Percentiles rank a stretch among this genome's conserved stretches.
These are phyloP conservation scores for Ectobius pallidus DNA, from an alignment of 2,888 invertebrate genomes.

Conservation along the genomic window DNA sequence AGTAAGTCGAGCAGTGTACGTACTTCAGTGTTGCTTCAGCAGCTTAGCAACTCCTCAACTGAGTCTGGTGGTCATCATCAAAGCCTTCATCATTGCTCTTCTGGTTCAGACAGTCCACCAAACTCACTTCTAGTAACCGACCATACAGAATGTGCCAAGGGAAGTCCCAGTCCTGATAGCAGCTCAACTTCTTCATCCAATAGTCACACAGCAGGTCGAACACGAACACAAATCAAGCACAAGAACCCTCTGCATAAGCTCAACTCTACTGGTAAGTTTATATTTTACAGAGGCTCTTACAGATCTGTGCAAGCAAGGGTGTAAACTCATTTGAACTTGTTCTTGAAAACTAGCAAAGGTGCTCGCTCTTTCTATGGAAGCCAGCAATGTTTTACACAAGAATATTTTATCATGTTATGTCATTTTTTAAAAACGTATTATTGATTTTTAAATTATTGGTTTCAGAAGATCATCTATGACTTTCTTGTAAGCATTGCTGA, in stretches of 20 bases:
- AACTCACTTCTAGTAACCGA: conserved; percentile 43
- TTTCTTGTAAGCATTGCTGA: too few relatives aligned
- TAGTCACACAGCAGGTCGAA: conserved; percentile 38
- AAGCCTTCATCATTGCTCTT: conserved; percentile 42
- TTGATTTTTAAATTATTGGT: too few relatives aligned
- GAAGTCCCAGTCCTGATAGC: conserved; percentile 33
- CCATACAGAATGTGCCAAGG: conserved; percentile 18
- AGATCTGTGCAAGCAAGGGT: too few relatives aligned
- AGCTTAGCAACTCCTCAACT: conserved; percentile 27
- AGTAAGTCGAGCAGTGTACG: conserved; percentile 50
- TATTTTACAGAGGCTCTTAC: too few relatives aligned
- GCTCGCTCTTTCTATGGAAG: too few relatives aligned
- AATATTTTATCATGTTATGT: too few relatives aligned
- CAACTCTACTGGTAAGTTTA: conserved; percentile 48
- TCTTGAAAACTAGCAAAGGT: too few relatives aligned
- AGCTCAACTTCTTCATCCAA: conserved; percentile 38
- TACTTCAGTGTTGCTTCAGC: conserved; percentile 44
- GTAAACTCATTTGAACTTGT: too few relatives aligned
- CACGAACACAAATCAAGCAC: conserved; percentile 48
- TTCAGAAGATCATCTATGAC: too few relatives aligned
- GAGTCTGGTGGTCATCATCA: conserved; percentile 34
- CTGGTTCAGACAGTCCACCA: conserved; percentile 50
- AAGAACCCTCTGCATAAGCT: conserved; percentile 49
- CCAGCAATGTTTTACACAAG: too few relatives aligned
- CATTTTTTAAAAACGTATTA: too few relatives aligned